These are phyloP conservation scores for Platalea minor DNA, from an alignment of 2,797 vertebrate species.

Conservation along the genomic window DNA sequence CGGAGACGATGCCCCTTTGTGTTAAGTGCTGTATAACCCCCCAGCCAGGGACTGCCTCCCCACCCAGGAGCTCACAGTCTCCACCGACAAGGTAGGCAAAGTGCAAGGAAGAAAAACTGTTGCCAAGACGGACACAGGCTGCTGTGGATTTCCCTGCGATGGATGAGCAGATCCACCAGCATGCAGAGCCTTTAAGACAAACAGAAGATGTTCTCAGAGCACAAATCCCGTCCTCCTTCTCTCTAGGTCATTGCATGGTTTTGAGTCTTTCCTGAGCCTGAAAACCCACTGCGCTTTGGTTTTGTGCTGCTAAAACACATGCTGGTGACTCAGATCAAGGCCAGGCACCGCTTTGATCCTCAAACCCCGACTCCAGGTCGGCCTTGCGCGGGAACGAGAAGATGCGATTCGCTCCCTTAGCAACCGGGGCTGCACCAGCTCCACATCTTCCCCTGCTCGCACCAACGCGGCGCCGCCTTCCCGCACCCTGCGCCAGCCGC, in stretches of 20 bases:
- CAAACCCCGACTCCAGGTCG: background rate
- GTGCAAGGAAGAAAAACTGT: background rate
- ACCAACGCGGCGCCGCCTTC: accelerated
- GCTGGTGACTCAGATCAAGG: background rate
- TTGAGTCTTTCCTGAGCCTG: background rate
- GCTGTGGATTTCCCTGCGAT: background rate
- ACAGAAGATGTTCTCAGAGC: background rate
- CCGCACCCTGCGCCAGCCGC: background rate
- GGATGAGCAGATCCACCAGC: background rate
- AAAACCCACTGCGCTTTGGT: accelerated
- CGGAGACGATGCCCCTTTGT: accelerated
- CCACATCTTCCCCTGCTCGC: background rate
- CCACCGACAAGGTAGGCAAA: accelerated
- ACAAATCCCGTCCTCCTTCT: background rate
- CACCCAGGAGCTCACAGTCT: background rate
- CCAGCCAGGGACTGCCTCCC: background rate
- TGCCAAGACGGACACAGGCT: background rate
- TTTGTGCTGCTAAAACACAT: background rate
- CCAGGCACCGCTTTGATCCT: background rate
- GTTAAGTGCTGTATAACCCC: background rate
- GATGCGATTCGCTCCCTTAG: background rate
- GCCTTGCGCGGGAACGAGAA: accelerated
- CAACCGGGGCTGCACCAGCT: background rate
- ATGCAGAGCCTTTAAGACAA: background rate
- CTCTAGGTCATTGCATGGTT: background rate